These are phyloP conservation scores for Orycteropus afer DNA, from an alignment of 2,113 vertebrate genomes.

Conservation along the genomic window DNA sequence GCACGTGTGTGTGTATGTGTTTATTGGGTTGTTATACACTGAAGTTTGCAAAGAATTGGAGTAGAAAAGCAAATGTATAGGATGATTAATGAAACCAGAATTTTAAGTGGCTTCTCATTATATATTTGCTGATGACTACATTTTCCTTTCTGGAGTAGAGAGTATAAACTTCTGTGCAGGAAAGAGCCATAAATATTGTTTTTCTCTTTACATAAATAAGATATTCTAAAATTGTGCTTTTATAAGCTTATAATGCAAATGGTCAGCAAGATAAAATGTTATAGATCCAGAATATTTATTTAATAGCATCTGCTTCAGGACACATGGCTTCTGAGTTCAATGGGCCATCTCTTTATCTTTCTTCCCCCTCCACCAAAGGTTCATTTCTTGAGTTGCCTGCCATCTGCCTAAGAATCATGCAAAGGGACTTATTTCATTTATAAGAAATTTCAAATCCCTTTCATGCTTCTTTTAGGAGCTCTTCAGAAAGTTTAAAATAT, in stretches of 20 bases:
- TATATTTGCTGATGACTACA: slow-evolving; percentile 15
- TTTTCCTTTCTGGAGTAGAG: slow-evolving; percentile 31
- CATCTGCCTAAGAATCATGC: not conserved
- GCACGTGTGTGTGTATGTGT: not conserved
- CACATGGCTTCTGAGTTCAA: not conserved
- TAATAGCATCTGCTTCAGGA: not conserved
- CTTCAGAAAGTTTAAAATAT: slow-evolving; percentile 7
- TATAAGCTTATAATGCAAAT: not conserved
- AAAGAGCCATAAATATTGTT: not conserved
- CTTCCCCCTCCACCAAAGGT: not conserved
- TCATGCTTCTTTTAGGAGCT: slow-evolving; percentile 14
- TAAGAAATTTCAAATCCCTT: slow-evolving; percentile 31
- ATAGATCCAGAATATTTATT: not conserved
- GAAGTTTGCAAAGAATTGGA: not conserved
- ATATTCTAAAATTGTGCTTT: not conserved
- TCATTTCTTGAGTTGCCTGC: not conserved
- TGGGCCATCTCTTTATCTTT: not conserved
- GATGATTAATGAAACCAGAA: not conserved
- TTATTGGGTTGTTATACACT: not conserved
- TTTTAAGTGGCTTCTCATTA: not conserved
- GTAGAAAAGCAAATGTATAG: not conserved
- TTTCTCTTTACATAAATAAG: slow-evolving; percentile 29
- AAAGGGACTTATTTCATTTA: slow-evolving; percentile 18
- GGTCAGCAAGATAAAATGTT: not conserved
- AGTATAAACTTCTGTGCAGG: not conserved